Percentiles rank a stretch among this genome's conserved stretches.
phyloP scores from a whole-genome alignment of 2,888 invertebrate species.

The Himalopsyche tibetana region DNA sequence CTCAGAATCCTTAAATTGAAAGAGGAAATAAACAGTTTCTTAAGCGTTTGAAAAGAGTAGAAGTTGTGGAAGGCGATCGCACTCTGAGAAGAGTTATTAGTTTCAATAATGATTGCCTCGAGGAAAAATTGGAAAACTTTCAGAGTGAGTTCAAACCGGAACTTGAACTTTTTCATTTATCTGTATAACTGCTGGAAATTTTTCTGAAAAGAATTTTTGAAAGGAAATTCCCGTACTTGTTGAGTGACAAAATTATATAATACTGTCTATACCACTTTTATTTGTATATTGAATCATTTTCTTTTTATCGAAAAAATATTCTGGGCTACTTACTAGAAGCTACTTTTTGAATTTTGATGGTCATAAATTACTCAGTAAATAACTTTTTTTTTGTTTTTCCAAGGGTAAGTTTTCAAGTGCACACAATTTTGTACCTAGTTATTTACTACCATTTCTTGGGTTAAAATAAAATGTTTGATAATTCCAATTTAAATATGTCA shows the following conservation, averaged over 20 bases:
- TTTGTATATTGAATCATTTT: too few relatives aligned
- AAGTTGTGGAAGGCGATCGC: slow-evolving; percentile 52
- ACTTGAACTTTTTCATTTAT: slow-evolving; percentile 63
- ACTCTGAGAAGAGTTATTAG: slow-evolving; percentile 60
- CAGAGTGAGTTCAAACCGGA: slow-evolving; percentile 51
- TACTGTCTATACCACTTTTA: neutral
- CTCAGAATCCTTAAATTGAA: slow-evolving; percentile 47
- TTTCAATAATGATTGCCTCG: slow-evolving; percentile 62
- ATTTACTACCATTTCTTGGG: too few relatives aligned
- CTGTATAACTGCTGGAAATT: slow-evolving; percentile 56
- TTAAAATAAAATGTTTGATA: too few relatives aligned
- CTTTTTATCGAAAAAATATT: too few relatives aligned
- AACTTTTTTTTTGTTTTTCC: too few relatives aligned
- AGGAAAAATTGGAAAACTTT: slow-evolving; percentile 65
- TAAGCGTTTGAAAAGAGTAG: slow-evolving; percentile 41
- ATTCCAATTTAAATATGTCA: too few relatives aligned
- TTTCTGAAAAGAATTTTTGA: slow-evolving; percentile 10
- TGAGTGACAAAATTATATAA: slow-evolving; percentile 47
- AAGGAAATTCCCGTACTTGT: slow-evolving; percentile 59
- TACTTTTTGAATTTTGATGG: too few relatives aligned
- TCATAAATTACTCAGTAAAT: too few relatives aligned
- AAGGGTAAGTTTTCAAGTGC: too few relatives aligned
- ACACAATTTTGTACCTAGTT: too few relatives aligned
- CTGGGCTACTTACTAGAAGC: too few relatives aligned
- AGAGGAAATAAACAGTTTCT: slow-evolving; percentile 51